phyloP scores from a whole-genome alignment of 2,797 vertebrate species.

The Chelonia mydas region DNA sequence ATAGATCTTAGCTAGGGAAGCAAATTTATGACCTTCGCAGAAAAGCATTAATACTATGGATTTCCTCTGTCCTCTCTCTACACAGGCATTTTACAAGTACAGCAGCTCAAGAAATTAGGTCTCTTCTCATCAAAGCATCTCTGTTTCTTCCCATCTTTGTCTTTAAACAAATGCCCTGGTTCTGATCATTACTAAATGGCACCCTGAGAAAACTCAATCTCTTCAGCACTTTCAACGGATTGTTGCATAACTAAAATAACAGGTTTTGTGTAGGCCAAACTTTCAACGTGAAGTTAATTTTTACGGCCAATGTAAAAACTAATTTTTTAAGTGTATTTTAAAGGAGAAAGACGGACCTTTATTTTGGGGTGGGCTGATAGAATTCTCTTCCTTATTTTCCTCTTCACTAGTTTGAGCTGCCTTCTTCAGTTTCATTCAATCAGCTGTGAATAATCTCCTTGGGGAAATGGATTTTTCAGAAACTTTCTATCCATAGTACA shows the following conservation, averaged over 20 bases:
- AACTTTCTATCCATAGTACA: fast-evolving
- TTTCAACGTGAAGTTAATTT: background rate
- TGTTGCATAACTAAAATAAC: background rate
- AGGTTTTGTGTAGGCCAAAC: fast-evolving
- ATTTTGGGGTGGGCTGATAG: background rate
- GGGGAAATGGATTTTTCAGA: slow-evolving; percentile 4
- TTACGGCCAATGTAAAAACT: background rate
- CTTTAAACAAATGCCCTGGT: background rate
- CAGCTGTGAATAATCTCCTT: background rate
- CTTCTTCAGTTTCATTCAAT: background rate
- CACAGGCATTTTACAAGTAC: background rate
- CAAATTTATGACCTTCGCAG: background rate
- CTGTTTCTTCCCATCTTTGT: background rate
- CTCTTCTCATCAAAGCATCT: background rate
- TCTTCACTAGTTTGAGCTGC: background rate
- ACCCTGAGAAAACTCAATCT: background rate
- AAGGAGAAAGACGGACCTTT: background rate
- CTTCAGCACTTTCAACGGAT: background rate
- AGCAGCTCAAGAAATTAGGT: fast-evolving
- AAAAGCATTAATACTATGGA: background rate
- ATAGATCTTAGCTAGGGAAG: background rate
- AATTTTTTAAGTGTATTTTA: background rate
- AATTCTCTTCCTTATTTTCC: background rate
- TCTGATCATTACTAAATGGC: background rate
- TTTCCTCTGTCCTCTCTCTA: background rate